Base-by-base conservation (phyloP, 2,888 invertebrate species). In the Theristus sp. region DNA sequence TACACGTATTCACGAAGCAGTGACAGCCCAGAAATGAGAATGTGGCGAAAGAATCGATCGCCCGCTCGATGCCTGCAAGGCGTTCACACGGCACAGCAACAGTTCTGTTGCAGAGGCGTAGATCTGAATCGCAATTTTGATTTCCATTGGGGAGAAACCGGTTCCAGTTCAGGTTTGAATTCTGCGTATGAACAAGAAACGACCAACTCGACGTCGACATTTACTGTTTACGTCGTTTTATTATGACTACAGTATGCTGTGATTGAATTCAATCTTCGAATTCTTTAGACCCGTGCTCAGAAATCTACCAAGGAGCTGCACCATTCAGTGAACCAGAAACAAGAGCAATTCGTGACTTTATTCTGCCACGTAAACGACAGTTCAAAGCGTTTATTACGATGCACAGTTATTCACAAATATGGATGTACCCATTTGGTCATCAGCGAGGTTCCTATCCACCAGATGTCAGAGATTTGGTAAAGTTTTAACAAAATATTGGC, bases 11-110 rank as follows among this genome's bases (percentile, higher is more conserved):
- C 60, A 26, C 30, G 65, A 2, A 61, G 61, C 54, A 62, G 61
- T 27, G 55, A 62, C 25, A 65, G 67, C 26, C 67, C 67, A 20
- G 28, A 24, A 3, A 38, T 57, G 24, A 26, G 72, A 58, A 69
- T 73, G 69, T 73, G 72, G 72, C 64, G 73, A 1, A 73, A 73
- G 63, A 73, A 73, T 57, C 63, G 72, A 17, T 64, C 70, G 13
- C 71, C 71, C 1, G 66, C 68, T 1, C 60, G 61, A 25, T 72
- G 72, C 27, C 13, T 28, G 1, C 6, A 26, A 6, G 29, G 54
- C 2, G 13, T 6, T 3, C 49, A 17, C 3, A 49, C 49, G n/a
- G 3, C 49, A 49, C 20, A 17, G 13, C 49, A 49, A n/a, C 54
- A 27, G 10, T 64, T 68, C 24, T 71, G 71, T 62, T 71, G 71